Evolutionary conservation across 1,140 invertebrate species (phyloP).

Genomic region (Drosophila littoralis): DNA sequence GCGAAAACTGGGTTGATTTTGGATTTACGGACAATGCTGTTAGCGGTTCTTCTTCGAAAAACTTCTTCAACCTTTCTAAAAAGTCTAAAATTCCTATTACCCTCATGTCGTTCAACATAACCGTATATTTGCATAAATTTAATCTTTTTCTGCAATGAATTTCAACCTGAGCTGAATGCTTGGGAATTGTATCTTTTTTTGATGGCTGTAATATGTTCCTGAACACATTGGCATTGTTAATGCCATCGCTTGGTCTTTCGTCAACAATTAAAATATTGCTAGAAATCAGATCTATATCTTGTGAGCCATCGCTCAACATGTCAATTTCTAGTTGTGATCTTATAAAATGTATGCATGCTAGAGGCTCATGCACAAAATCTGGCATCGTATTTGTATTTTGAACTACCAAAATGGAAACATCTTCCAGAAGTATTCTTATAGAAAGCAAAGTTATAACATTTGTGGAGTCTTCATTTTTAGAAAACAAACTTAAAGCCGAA

Average conservation of each 20-base stretch:
- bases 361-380: constrained; percentile 82
- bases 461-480: constrained; percentile 42
- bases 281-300: constrained; percentile 96
- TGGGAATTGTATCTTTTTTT: constrained; percentile 85
- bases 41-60: constrained; percentile 86
- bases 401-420: constrained; percentile 91
- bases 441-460: constrained; percentile 90
- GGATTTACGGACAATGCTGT: constrained; percentile 21
- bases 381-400: constrained; percentile 74
- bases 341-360: constrained; percentile 96
- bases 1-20: constrained; percentile 23
- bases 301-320: constrained; percentile 93
- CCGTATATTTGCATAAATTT: constrained; percentile 92
- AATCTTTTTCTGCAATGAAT: constrained; percentile 91
- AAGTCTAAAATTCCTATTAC: constrained; percentile 97
- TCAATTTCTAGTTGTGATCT: constrained; percentile 94
- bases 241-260: constrained; percentile 85
- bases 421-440: constrained; percentile 93
- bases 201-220: constrained; percentile 93
- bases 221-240: constrained; percentile 90
- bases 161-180: constrained; percentile 92
- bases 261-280: constrained; percentile 95
- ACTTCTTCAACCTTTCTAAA: constrained; percentile 94
- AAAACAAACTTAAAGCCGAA: constrained; percentile 50
- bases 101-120: constrained; percentile 97